phyloP scores from a whole-genome alignment of 2,113 vertebrate genomes.

The Hiodon tergisus region DNA sequence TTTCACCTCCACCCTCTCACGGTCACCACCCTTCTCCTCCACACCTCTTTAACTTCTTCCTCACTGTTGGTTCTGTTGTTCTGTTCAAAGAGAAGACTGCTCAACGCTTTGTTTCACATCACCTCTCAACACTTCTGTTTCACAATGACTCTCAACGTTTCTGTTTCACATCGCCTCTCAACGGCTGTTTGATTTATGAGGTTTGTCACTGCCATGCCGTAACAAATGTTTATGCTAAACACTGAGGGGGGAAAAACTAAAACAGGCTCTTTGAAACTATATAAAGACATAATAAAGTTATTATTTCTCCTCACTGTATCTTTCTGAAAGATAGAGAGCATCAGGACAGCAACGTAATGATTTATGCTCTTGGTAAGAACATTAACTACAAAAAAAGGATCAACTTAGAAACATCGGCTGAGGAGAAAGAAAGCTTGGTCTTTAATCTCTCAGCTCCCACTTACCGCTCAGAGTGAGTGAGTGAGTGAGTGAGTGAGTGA shows the following conservation, averaged over 20 bases:
- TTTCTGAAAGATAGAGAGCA: not conserved
- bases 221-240: not conserved
- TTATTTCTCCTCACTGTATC: not conserved
- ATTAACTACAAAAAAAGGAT: not conserved
- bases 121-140: too few relatives aligned
- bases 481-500: not conserved
- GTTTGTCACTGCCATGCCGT: not conserved
- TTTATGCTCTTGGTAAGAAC: not conserved
- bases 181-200: not conserved
- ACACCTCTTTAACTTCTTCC: not conserved
- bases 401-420: not conserved
- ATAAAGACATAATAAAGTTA: not conserved
- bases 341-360: not conserved
- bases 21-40: slow-evolving; percentile 4
- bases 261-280: not conserved
- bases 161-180: not conserved
- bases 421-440: not conserved
- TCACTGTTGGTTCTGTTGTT: too few relatives aligned
- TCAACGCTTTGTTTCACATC: too few relatives aligned
- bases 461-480: not conserved
- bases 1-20: not conserved
- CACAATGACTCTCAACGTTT: too few relatives aligned
- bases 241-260: not conserved
- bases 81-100: too few relatives aligned
- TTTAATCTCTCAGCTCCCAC: slow-evolving; percentile 10